Base-by-base conservation (phyloP, 2,888 invertebrate genomes). In the Leptinotarsa tumamoca region DNA sequence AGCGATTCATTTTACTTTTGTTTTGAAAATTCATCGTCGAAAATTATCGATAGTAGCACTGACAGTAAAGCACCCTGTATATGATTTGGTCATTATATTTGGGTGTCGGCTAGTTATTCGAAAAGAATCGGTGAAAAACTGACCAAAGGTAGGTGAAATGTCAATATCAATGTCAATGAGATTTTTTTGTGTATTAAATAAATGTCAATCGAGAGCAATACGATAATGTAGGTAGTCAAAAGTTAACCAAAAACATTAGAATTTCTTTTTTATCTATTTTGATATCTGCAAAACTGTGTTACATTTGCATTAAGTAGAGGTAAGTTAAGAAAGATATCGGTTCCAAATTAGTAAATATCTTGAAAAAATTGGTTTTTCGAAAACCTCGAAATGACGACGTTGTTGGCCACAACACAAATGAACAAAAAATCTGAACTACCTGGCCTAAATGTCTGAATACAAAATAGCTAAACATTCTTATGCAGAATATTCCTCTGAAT, bases 201-300 rank as follows among this genome's bases (percentile, higher is more conserved):
- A 81, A 80, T 82, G 88, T 89, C 89, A 89, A 89, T 89, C 88
- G 88, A 87, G 87, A 89, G 89, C 89, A 89, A 89, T 89, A 89
- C 88, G 87, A 87, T 87, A 87, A 86, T 86, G 87, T 88, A 88
- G 87, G 85, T 88, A 88, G 87, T 79, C 80, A 76, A 82, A 84
- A 85, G 73, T 72, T 79, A 76, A 76, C 85, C 85, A 84, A 85
- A 87, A 87, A 86, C 83, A 76, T 69, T 78, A 77, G 80, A 77
- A 84, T 86, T 87, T 85, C 83, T 83, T 87, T 83, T 87, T 86
- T 86, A 87, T 87, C 86, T 88, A 87, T 89, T 88, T 88, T 88
- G 88, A 88, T 88, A 88, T 87, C 86, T 84, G 84, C 83, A 83
- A 87, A 43, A 86, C 87, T 87, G 87, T 88, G 87, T 88, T 88